These are phyloP conservation scores for Aleadryas rufinucha DNA, from an alignment of 2,113 vertebrate species.

Conservation along the genomic window DNA sequence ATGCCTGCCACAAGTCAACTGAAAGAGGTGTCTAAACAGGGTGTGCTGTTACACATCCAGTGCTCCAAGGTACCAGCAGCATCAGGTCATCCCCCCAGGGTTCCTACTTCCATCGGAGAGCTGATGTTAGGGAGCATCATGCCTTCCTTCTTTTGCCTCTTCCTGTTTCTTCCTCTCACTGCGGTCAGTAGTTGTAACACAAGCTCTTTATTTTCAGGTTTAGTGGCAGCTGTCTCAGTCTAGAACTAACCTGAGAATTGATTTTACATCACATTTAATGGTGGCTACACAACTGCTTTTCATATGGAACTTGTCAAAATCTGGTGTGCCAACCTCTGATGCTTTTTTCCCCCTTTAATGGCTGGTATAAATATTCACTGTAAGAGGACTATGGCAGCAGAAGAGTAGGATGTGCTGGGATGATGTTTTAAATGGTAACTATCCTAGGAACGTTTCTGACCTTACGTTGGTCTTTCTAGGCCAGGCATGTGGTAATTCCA, in stretches of 20 bases:
- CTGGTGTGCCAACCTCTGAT: background rate
- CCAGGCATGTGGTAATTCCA: background rate
- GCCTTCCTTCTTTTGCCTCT: background rate
- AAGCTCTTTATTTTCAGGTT: background rate
- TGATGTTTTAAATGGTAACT: background rate
- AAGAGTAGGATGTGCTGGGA: background rate
- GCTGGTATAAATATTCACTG: background rate
- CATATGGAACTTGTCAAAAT: background rate
- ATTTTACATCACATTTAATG: background rate
- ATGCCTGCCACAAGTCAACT: background rate
- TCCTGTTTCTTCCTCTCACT: background rate
- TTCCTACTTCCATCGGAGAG: background rate
- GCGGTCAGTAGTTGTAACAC: background rate
- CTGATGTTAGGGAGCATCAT: accelerated
- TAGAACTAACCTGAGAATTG: background rate
- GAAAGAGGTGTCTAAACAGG: background rate
- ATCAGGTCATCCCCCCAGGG: background rate
- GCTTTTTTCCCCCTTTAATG: background rate
- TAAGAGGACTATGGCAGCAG: background rate
- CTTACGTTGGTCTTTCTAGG: background rate
- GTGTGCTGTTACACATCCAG: background rate
- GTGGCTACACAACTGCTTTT: background rate
- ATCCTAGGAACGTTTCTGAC: background rate
- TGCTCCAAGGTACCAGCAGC: background rate
- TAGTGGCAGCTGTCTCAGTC: background rate